phyloP scores from a whole-genome alignment of 2,113 vertebrate genomes.

The Heterocephalus glaber region DNA sequence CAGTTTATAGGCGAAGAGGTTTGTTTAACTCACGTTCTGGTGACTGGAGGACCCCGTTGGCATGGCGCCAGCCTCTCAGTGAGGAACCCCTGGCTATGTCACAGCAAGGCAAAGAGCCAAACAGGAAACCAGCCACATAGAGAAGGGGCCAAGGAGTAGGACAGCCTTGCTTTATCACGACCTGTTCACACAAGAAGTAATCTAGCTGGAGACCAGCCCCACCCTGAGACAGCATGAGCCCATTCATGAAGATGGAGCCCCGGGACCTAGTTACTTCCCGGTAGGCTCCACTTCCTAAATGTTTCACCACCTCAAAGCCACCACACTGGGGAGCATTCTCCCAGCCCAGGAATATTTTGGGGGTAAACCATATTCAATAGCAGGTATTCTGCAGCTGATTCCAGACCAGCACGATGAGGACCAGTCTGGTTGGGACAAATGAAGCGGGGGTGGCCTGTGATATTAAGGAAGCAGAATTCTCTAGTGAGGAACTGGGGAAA shows the following conservation, averaged over 20 bases:
- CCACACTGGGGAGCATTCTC: neutral
- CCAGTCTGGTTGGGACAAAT: neutral
- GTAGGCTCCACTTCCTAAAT: neutral
- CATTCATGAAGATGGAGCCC: neutral
- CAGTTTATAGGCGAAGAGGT: neutral
- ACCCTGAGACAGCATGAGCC: neutral
- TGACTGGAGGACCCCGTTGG: neutral
- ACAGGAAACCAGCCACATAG: neutral
- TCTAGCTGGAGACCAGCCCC: neutral
- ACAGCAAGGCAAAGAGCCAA: neutral
- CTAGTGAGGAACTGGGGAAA: neutral
- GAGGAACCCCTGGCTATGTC: neutral
- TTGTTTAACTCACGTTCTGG: neutral
- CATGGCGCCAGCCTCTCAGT: neutral
- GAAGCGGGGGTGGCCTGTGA: accelerated
- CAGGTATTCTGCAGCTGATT: neutral
- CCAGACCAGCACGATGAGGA: neutral
- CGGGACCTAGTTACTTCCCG: neutral
- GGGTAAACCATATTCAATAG: neutral
- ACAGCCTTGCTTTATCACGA: neutral
- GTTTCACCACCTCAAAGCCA: neutral
- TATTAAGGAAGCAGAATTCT: neutral
- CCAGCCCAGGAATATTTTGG: neutral
- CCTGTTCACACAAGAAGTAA: neutral
- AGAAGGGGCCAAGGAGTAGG: neutral